A percentile compares a stretch with the other conserved stretches of the same genome.
Conservation (phyloP, 1,140 invertebrate species). For the Solenopsis invicta region DNA sequence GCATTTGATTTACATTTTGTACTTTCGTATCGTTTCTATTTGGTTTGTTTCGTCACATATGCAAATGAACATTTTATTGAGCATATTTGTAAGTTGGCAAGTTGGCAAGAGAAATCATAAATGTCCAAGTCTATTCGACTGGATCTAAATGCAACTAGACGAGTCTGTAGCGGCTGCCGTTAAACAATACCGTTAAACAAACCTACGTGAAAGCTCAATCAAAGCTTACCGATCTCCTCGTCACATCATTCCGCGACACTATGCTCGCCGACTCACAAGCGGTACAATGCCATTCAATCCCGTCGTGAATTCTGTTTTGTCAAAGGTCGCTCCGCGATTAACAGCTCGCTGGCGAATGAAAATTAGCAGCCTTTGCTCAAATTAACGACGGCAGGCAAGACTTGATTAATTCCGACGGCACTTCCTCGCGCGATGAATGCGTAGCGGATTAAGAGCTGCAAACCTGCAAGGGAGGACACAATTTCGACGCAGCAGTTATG, state of each 20-base stretch:
- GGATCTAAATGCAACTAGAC: conserved; percentile 20
- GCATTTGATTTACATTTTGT: background rate
- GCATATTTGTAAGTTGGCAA: no score
- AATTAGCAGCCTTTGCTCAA: conserved; percentile 58
- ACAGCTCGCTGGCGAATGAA: conserved; percentile 49
- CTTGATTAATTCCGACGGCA: conserved; percentile 74
- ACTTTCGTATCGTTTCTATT: background rate
- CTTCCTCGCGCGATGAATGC: conserved; percentile 75
- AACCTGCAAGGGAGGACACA: conserved; percentile 68
- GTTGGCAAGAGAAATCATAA: background rate
- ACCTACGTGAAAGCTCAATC: conserved; percentile 55
- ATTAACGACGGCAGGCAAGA: conserved; percentile 65
- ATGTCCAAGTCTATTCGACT: background rate
- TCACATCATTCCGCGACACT: conserved; percentile 26
- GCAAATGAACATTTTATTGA: background rate
- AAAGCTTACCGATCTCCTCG: conserved; percentile 51
- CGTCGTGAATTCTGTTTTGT: conserved; percentile 46
- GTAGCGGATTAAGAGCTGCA: conserved; percentile 73
- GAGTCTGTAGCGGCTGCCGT: conserved; percentile 11
- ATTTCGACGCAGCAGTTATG: conserved; percentile 25
- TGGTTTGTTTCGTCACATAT: background rate
- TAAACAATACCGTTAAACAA: conserved; percentile 41
- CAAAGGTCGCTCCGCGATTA: conserved; percentile 55
- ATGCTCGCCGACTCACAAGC: conserved; percentile 18
- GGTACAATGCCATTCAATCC: conserved; percentile 52